phyloP scores from a whole-genome alignment of 2,888 invertebrate species.

The Andrena bicolor region DNA sequence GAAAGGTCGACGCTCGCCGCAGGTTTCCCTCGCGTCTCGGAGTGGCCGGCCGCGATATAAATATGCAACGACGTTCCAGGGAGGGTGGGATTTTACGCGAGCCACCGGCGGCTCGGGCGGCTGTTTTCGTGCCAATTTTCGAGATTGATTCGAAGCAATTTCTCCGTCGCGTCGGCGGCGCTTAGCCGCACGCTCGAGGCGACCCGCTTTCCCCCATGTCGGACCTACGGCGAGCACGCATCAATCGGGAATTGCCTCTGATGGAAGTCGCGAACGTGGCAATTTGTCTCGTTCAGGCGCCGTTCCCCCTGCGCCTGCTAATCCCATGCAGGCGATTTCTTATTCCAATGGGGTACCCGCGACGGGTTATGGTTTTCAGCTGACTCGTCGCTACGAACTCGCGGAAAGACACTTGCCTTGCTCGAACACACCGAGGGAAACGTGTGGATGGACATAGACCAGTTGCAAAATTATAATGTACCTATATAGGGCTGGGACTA shows the following conservation, averaged over 20 bases:
- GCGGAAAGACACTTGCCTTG: too few species aligned
- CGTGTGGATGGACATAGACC: too few species aligned
- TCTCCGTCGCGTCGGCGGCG: constrained; percentile 38
- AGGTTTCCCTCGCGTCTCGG: constrained; percentile 66
- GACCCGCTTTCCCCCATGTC: constrained; percentile 29
- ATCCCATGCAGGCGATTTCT: constrained; percentile 11
- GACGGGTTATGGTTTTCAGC: neutral
- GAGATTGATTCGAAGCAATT: constrained; percentile 75
- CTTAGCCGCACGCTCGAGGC: constrained; percentile 27
- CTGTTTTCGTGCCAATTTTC: constrained; percentile 75
- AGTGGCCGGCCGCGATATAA: constrained; percentile 69
- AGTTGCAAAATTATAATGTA: neutral
- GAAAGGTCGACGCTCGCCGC: constrained; percentile 64
- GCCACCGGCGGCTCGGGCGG: constrained; percentile 35
- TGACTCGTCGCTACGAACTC: too few species aligned
- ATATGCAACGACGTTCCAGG: constrained; percentile 71
- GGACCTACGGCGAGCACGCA: constrained; percentile 25
- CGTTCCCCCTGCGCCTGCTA: neutral
- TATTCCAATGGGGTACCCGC: neutral
- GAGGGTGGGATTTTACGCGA: constrained; percentile 65
- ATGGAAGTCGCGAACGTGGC: constrained; percentile 37
- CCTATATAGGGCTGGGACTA: too few species aligned
- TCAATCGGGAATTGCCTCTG: constrained; percentile 37
- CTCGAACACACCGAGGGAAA: too few species aligned
- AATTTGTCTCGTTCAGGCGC: constrained; percentile 31